Base-by-base conservation (phyloP, 1,140 invertebrate genomes). In the Brachionus sp. region DNA sequence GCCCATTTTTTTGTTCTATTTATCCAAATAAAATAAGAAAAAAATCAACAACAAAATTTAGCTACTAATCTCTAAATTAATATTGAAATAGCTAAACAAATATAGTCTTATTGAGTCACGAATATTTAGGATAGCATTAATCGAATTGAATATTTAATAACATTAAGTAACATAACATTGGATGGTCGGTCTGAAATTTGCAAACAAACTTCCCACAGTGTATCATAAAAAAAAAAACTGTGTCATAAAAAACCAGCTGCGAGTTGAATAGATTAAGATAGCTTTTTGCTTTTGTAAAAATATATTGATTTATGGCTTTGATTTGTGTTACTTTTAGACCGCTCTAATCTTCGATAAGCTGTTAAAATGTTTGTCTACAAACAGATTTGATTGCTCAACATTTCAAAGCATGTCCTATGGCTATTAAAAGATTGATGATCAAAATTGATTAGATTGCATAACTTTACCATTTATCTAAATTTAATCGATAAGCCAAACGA, bases 321-420 rank as follows among this genome's bases (percentile, higher is more conserved):
- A 70, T 39, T 70, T 39, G 33, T 70, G 16, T 39, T 70, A 23
- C 35, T 70, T 37, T 16, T 33, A 16, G 39, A 5, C 66, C 33
- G 35, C 33, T 70, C 37, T 70, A 70, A 70, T 70, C 66, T 70
- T 70, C n/a, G 66, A 70, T 70, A 70, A 70, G 66, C 66, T 70
- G 66, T 70, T 37, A 70, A 70, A 70, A 70, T 33, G 64, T 66
- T 66, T 37, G 33, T n/a, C 64, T 66, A 13, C 5, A 33, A 25
- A 66, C 33, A 0, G 64, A 13, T 66, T 33, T 66, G 25, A 66
- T 33, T 66, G 25, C 10, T 66, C 29, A 33, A 66, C 5, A 12
- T 13, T 13, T 66, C 64, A 66, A 66, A 57, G 50, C 50, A 23
- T 57, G 50, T 57, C 50, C 50, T 57, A 9, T 57, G 50, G 50